phyloP scores from a whole-genome alignment of 2,797 vertebrate species.

The Graptemys geographica region DNA sequence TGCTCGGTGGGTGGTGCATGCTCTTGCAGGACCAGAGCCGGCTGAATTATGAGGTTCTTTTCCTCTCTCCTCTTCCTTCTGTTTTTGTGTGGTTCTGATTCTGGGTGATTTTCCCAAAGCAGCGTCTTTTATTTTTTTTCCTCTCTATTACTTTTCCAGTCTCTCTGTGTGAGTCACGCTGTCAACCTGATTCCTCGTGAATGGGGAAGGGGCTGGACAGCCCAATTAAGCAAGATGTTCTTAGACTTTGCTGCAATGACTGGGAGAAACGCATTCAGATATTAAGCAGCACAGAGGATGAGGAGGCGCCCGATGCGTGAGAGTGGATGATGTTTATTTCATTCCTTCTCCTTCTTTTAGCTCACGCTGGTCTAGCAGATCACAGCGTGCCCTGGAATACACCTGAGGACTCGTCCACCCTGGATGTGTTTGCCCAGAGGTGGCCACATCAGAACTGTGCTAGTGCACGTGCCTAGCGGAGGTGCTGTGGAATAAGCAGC shows the following conservation, averaged over 20 bases:
- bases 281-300: not conserved
- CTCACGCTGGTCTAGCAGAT: not conserved
- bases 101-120: not conserved
- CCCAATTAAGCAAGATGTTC: not conserved
- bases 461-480: not conserved
- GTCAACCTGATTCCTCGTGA: not conserved
- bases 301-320: not conserved
- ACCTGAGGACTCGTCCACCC: not conserved
- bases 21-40: not conserved
- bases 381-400: not conserved
- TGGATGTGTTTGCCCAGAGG: not conserved
- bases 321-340: not conserved
- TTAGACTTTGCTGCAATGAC: not conserved
- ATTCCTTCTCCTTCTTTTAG: not conserved
- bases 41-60: not conserved
- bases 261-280: not conserved
- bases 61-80: not conserved
- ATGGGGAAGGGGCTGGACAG: not conserved
- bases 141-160: not conserved
- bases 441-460: not conserved
- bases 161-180: not conserved
- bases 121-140: accelerated
- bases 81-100: not conserved
- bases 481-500: not conserved
- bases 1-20: not conserved